Evolutionary conservation across 2,797 vertebrate species (phyloP).

Genomic region (Echeneis naucrates): DNA sequence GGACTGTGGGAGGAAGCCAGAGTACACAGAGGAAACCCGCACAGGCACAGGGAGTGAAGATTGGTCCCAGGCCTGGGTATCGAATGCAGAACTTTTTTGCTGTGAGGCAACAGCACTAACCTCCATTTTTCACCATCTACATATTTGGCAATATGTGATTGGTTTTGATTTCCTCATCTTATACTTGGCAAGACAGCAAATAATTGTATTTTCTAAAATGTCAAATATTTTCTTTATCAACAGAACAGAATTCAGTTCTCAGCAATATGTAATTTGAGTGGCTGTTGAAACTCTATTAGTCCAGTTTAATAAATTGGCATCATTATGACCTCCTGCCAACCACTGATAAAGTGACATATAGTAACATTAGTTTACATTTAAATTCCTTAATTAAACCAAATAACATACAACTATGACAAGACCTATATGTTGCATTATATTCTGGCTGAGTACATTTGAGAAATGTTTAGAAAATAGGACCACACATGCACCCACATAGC

Average conservation of each 20-base stretch:
- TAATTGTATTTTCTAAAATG: background rate
- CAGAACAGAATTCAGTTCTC: background rate
- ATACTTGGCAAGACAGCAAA: background rate
- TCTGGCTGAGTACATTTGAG: background rate
- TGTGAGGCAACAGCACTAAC: too few species aligned
- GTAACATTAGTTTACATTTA: background rate
- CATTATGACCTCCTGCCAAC: too few species aligned
- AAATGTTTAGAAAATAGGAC: constrained; percentile 7
- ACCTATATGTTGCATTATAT: constrained; percentile 2
- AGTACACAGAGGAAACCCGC: too few species aligned
- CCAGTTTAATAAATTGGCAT: constrained; percentile 3
- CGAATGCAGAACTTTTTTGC: too few species aligned
- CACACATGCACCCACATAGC: constrained; percentile 23
- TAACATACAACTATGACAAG: too few species aligned
- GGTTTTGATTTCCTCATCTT: background rate
- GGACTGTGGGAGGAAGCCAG: too few species aligned
- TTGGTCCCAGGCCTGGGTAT: too few species aligned
- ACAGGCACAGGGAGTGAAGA: too few species aligned
- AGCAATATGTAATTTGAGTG: background rate
- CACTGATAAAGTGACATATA: too few species aligned
- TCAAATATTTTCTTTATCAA: too few species aligned
- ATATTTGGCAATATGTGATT: background rate
- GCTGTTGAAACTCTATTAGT: background rate
- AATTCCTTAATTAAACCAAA: background rate
- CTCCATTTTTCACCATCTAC: too few species aligned